Conservation (phyloP, 2,888 invertebrate species). For the Pseudococcus jackbeardsleyi region DNA sequence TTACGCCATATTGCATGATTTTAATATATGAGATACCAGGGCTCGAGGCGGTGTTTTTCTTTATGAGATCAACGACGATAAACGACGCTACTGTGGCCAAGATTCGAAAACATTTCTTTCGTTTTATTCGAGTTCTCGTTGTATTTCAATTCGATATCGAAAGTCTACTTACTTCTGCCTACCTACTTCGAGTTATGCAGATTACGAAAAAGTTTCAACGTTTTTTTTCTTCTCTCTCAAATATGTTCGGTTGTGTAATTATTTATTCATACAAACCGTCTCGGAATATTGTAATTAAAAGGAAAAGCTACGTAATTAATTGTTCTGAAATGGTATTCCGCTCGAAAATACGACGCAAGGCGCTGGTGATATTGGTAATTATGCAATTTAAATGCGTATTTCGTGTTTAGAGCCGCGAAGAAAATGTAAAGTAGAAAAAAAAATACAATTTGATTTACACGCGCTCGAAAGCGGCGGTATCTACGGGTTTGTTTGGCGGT, state of each 20-base stretch:
- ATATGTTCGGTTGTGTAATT: background rate
- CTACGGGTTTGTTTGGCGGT: background rate
- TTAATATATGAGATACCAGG: background rate
- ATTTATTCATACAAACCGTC: slow-evolving; percentile 5
- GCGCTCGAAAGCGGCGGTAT: background rate
- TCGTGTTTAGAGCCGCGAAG: background rate
- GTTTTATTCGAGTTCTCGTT: background rate
- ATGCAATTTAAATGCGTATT: slow-evolving; percentile 40
- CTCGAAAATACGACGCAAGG: background rate
- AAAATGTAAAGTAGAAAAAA: slow-evolving; percentile 15
- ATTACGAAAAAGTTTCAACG: slow-evolving; percentile 13
- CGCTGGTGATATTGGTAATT: background rate
- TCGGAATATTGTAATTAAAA: slow-evolving; percentile 15
- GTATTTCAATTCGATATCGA: background rate
- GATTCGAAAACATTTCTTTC: background rate
- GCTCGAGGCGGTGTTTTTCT: background rate
- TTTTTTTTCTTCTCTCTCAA: background rate
- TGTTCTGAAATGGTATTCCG: background rate
- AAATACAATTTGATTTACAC: background rate
- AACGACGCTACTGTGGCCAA: background rate
- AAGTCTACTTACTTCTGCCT: background rate
- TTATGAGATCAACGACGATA: background rate
- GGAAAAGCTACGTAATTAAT: slow-evolving; percentile 11
- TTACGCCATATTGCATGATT: slow-evolving; percentile 38
- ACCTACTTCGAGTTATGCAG: background rate